Percentiles rank a stretch among this genome's conserved stretches.
Conservation (phyloP, 2,797 vertebrate species). For the Hemitrygon akajei region DNA sequence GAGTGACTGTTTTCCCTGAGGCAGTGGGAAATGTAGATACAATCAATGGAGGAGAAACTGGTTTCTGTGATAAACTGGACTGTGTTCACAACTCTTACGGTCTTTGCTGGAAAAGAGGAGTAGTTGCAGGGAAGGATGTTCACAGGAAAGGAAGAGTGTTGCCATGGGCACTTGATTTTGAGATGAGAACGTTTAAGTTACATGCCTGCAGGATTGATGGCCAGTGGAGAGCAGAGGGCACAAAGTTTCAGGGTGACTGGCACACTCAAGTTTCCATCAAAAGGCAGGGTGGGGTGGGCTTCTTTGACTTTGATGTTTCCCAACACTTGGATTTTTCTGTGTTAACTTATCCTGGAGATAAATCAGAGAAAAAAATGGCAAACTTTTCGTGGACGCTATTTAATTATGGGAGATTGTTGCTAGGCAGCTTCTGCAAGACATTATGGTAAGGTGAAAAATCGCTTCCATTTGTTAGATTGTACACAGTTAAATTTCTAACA, state of each 20-base stretch:
- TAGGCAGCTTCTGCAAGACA: not conserved
- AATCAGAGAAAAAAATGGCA: not conserved
- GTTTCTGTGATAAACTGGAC: too few species aligned
- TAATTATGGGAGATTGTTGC: not conserved
- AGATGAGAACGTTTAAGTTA: not conserved
- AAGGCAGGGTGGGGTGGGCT: not conserved
- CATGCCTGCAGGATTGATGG: not conserved
- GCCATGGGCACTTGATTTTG: not conserved
- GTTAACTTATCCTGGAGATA: not conserved
- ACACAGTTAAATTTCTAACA: not conserved
- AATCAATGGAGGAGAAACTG: too few species aligned
- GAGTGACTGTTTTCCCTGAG: too few species aligned
- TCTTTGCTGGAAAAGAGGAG: too few species aligned
- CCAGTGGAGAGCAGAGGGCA: not conserved
- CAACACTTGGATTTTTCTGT: not conserved
- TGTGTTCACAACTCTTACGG: too few species aligned
- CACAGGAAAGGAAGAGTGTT: not conserved
- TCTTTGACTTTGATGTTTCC: not conserved
- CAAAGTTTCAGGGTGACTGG: not conserved
- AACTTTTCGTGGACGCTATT: not conserved
- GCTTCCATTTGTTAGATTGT: not conserved
- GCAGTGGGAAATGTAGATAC: too few species aligned
- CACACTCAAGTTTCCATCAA: not conserved
- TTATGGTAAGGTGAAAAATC: not conserved
- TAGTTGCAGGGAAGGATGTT: not conserved